Percentiles rank a stretch among this genome's conserved stretches.
These are phyloP conservation scores for Etheostoma spectabile DNA, from an alignment of 2,113 vertebrate species.

Conservation along the genomic window DNA sequence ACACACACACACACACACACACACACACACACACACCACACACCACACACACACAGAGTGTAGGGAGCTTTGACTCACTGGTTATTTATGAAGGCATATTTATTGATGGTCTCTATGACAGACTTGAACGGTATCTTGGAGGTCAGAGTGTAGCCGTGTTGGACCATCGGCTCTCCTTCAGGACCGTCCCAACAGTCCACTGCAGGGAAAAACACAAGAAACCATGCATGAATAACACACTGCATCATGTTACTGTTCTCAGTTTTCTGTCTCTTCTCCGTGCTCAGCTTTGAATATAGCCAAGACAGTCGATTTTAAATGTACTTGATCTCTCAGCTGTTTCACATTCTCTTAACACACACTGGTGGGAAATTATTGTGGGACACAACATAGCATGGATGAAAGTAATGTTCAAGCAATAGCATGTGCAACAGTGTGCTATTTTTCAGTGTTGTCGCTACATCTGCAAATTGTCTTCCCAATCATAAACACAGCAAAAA, in stretches of 20 bases:
- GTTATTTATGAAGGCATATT: conserved; percentile 94
- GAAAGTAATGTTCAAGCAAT: neutral
- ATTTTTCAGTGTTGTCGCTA: neutral
- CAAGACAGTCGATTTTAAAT: neutral
- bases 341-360: neutral
- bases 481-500: conserved; percentile 1
- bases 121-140: conserved; percentile 96
- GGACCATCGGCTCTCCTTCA: conserved; percentile 96
- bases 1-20: neutral
- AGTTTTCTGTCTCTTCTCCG: neutral
- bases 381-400: neutral
- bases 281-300: neutral
- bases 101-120: conserved; percentile 95
- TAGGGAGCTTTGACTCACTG: conserved; percentile 84
- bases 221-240: conserved; percentile 30
- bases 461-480: neutral
- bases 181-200: conserved; percentile 99
- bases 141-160: conserved; percentile 97
- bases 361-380: neutral
- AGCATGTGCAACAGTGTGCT: neutral
- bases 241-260: neutral
- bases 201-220: conserved; percentile 59
- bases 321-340: neutral
- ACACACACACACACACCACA: neutral
- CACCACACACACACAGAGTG: neutral